Base-by-base conservation (phyloP, 2,797 vertebrate species). In the Tapirus indicus region DNA sequence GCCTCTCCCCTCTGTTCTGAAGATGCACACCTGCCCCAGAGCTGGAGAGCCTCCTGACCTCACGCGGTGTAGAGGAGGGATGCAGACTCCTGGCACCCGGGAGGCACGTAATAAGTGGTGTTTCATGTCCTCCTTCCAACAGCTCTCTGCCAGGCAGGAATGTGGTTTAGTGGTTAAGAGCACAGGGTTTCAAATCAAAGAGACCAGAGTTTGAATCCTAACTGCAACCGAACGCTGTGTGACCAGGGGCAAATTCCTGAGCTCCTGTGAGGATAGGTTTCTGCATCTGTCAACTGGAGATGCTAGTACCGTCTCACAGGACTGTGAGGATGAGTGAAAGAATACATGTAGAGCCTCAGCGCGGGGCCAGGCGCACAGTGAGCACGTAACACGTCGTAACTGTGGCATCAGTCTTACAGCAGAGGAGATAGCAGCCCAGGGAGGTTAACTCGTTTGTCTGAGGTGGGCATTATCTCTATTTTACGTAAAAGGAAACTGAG, bases 181-280 rank as follows among this genome's bases (percentile, higher is more conserved):
- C 23, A 47, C 44, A 88, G 62, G 9, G 5, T 64, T 95, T 97
- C 68, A 74, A 91, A 47, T 75, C 49, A 79, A 32, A 87, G 60
- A 38, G 27, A 89, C 29, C 11, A 68, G 75, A 25, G 8, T 68
- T 88, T 78, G 66, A 96, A 88, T 93, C 72, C 83, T 91, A n/a
- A 88, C 41, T 84, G 7, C 84, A 56, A 7, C 49, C 32, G 64
- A 35, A 75, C 27, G 25, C 52, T 56, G 4, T 75, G 29, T 38
- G 62, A 20, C 74, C 38, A 58, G 29, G 54, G 16, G 12, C 52
- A 89, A 23, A 66, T 77, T 52, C 38, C 35, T 78, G 82, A 91
- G 27, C 21, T 60, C 27, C 20, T 95, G 35, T 69, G 71, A 74
- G 9, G 21, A 9, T 20, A 86, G 27, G 7, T 62, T 85, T 84